Percentiles rank a stretch among this genome's conserved stretches.
Conservation (phyloP, 2,113 vertebrate species). For the Glaucomys volans region DNA sequence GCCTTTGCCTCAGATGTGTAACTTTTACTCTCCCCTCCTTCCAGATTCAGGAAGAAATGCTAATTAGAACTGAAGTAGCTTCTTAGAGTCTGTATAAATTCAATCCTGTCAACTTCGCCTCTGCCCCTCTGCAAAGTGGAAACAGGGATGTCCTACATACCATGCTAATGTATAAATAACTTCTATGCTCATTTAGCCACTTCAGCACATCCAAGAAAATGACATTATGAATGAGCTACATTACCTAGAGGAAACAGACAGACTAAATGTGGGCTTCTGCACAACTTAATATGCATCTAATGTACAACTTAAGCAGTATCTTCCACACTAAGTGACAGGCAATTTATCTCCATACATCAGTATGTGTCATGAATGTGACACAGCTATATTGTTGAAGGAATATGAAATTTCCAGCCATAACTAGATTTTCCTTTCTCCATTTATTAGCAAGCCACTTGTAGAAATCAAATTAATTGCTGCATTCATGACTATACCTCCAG, state of each 20-base stretch:
- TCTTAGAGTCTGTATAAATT: conserved; percentile 68
- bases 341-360: conserved; percentile 86
- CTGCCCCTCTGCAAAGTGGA: conserved; percentile 54
- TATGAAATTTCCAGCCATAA: conserved; percentile 84
- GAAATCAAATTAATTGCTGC: conserved; percentile 81
- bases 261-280: conserved; percentile 75
- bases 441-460: conserved; percentile 78
- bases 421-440: conserved; percentile 77
- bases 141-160: conserved; percentile 58
- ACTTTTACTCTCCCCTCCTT: neutral
- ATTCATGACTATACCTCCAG: neutral
- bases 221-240: conserved; percentile 84
- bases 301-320: conserved; percentile 78
- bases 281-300: conserved; percentile 85
- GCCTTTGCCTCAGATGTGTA: conserved; percentile 29
- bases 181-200: conserved; percentile 70
- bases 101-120: conserved; percentile 53
- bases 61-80: conserved; percentile 58
- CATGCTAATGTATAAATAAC: conserved; percentile 75
- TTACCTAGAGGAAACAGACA: conserved; percentile 80
- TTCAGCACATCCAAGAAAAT: conserved; percentile 80
- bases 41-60: conserved; percentile 47
- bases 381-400: conserved; percentile 78
- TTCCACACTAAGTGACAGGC: conserved; percentile 85
- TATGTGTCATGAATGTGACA: conserved; percentile 81